These are phyloP conservation scores for Chymomyza amoena DNA, from an alignment of 2,888 invertebrate species.

Conservation along the genomic window DNA sequence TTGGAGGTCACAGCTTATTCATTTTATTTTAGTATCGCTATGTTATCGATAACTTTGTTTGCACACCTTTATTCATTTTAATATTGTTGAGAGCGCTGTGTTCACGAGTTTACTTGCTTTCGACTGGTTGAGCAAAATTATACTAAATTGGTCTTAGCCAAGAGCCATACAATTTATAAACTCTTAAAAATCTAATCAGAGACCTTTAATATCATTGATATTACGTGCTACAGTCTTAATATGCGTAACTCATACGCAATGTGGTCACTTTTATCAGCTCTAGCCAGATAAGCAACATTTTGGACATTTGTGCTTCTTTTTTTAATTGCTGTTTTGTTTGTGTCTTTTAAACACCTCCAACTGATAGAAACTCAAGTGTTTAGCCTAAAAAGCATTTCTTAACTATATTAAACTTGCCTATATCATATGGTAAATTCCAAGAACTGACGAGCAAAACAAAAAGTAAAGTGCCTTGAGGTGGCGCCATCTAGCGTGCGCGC, in stretches of 20 bases:
- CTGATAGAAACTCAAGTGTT: neutral
- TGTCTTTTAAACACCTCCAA: slow-evolving; percentile 10
- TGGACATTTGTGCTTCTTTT: slow-evolving; percentile 31
- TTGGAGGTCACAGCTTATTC: too few relatives aligned
- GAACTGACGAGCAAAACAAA: slow-evolving; percentile 2
- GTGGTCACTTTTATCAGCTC: slow-evolving; percentile 36
- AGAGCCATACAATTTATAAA: slow-evolving; percentile 47
- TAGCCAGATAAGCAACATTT: slow-evolving; percentile 41
- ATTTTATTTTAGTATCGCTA: neutral
- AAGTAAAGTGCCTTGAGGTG: neutral
- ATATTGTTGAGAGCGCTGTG: neutral
- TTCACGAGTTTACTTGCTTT: slow-evolving; percentile 15
- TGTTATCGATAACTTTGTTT: neutral
- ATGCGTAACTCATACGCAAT: slow-evolving; percentile 28
- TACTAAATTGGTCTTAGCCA: slow-evolving; percentile 41
- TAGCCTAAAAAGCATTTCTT: slow-evolving; percentile 18
- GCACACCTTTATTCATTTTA: slow-evolving; percentile 52
- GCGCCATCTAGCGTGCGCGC: slow-evolving; percentile 28
- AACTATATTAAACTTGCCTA: slow-evolving; percentile 12
- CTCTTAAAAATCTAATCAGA: slow-evolving; percentile 32
- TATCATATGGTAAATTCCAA: neutral
- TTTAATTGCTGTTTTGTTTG: slow-evolving; percentile 20
- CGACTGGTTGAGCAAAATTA: slow-evolving; percentile 25
- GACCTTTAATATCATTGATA: slow-evolving; percentile 35
- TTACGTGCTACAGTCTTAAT: slow-evolving; percentile 6